Evolutionary conservation across 2,888 invertebrate species (phyloP).

Genomic region (Epinotia ramella): DNA sequence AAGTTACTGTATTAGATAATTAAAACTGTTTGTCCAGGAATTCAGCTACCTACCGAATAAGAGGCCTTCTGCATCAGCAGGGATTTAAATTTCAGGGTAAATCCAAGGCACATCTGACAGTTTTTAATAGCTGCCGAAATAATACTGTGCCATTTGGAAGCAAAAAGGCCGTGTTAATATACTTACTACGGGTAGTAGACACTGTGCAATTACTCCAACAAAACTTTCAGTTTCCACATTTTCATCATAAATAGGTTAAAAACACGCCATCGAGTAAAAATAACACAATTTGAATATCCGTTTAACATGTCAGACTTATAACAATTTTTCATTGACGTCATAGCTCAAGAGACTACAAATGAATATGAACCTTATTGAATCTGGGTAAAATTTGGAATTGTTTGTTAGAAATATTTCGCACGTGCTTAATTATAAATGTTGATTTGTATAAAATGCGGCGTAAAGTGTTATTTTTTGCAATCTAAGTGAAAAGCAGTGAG

Average conservation of each 20-base stretch:
- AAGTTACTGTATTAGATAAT: too few species aligned
- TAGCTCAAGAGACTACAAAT: not conserved
- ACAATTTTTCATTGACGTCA: conserved; percentile 15
- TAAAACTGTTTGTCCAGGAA: too few species aligned
- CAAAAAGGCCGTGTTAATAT: not conserved
- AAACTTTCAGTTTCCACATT: conserved; percentile 11
- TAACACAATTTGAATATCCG: conserved; percentile 17
- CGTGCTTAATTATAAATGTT: not conserved
- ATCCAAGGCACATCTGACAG: too few species aligned
- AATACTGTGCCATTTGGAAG: not conserved
- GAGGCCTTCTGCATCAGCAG: too few species aligned
- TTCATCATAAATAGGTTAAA: conserved; percentile 14
- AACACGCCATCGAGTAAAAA: conserved; percentile 15
- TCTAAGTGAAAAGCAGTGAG: too few species aligned
- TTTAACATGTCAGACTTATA: conserved; percentile 10
- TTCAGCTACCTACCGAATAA: too few species aligned
- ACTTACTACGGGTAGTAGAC: too few species aligned
- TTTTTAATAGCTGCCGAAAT: not conserved
- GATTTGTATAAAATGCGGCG: not conserved
- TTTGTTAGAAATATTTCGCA: not conserved
- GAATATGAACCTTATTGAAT: not conserved
- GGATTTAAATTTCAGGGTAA: too few species aligned
- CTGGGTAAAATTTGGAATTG: not conserved
- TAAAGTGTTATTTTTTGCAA: too few species aligned
- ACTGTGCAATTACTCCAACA: not conserved